Percentiles rank a stretch among this genome's conserved stretches.
Evolutionary conservation across 1,140 invertebrate genomes (phyloP).

Genomic region (Drosophila saltans): DNA sequence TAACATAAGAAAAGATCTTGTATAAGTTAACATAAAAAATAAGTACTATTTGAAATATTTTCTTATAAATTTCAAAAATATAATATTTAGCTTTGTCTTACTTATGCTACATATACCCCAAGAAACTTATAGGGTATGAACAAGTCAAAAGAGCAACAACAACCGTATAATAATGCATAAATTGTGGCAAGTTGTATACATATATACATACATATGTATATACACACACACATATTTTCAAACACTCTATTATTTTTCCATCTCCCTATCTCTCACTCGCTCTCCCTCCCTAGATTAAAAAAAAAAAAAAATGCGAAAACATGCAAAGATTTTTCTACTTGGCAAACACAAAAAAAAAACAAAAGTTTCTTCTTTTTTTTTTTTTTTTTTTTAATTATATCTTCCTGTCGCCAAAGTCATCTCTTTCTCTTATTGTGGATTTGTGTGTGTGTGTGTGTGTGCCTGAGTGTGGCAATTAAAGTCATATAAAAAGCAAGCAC

Average conservation of each 20-base stretch:
- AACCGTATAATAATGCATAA: slow-evolving; percentile 57
- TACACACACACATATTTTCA: no score
- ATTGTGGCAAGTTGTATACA: slow-evolving; percentile 50
- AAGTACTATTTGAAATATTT: no score
- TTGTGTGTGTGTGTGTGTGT: slow-evolving; percentile 4
- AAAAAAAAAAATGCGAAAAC: slow-evolving; percentile 25
- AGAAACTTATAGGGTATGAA: not conserved
- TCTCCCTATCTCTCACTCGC: not conserved
- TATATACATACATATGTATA: not conserved
- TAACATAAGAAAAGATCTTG: no score
- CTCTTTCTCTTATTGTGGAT: slow-evolving; percentile 31
- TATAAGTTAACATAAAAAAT: no score
- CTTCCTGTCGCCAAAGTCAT: not conserved
- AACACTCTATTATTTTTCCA: no score
- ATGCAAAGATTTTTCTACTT: slow-evolving; percentile 50
- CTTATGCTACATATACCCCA: not conserved
- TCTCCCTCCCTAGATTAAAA: no score
- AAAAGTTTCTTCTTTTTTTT: not conserved
- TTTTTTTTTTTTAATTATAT: slow-evolving; percentile 8
- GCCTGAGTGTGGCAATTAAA: slow-evolving; percentile 46
- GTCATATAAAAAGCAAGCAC: slow-evolving; percentile 29
- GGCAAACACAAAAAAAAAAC: slow-evolving; percentile 17
- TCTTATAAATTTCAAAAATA: no score
- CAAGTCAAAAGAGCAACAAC: slow-evolving; percentile 29
- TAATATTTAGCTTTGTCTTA: no score